phyloP scores from a whole-genome alignment of 2,113 vertebrate genomes.

The Vulpes vulpes region DNA sequence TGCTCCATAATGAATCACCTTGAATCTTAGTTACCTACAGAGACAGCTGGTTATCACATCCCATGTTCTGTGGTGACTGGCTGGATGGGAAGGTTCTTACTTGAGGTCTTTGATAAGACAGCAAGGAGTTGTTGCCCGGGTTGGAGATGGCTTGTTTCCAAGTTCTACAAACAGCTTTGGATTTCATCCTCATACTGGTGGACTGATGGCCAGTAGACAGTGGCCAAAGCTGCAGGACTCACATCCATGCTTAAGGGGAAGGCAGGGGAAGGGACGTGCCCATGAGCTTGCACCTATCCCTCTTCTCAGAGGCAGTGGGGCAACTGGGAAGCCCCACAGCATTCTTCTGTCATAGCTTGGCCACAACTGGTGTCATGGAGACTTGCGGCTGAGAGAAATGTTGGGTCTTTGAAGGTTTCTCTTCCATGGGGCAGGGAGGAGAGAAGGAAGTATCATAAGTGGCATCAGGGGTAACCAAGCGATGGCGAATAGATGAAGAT shows the following conservation, averaged over 20 bases:
- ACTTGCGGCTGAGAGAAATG: rapidly evolving
- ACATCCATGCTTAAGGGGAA: rapidly evolving
- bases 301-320: neutral
- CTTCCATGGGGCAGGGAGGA: no score
- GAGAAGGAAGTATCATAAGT: neutral
- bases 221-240: neutral
- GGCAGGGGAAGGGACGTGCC: rapidly evolving
- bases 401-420: neutral
- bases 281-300: neutral
- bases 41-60: no score
- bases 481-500: rapidly evolving
- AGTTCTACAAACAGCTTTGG: neutral
- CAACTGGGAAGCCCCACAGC: neutral
- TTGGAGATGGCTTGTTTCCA: neutral
- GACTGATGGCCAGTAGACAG: rapidly evolving
- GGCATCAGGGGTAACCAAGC: neutral
- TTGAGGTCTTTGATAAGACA: neutral
- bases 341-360: rapidly evolving
- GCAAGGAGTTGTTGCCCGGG: no score
- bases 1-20: neutral
- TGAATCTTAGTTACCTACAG: neutral
- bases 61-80: neutral
- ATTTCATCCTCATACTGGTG: neutral
- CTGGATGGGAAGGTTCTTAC: no score
- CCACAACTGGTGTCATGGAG: neutral